Base-by-base conservation (phyloP, 2,113 vertebrate species). In the Rafetus swinhoei region DNA sequence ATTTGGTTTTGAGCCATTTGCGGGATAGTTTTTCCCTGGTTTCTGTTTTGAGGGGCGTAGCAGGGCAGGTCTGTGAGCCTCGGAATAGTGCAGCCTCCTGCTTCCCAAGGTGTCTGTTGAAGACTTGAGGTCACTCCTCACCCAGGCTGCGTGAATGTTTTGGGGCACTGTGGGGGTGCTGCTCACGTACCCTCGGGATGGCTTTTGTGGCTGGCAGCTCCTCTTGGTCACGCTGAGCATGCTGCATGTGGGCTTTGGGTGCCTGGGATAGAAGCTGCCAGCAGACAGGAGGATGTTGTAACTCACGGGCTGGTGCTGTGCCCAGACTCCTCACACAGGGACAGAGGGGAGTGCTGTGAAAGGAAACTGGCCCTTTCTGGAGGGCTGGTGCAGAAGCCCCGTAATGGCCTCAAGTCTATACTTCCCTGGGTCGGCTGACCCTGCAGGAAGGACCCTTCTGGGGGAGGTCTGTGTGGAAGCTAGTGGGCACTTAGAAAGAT, bases 401-500 rank as follows among this genome's bases (percentile, higher is more conserved):
- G 9, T 25, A 45, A 76, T 45, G 39, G 39, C 74, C 35, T 77
- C 24, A 7, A 77, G 74, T 14, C 39, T 50, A 2, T 45, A 50
- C 39, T 27, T 77, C 7, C 13, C 74, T 27, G 74, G 22, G 39
- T 39, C 14, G 15, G 39, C 9, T 25, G 22, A 50, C 74, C 6
- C 6, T 25, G 74, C 65, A 35, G 65, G 32, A 9, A 77, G 39
- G 74, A 69, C 32, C 74, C 39, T 50, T 10, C 74, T 50, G 11
- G 39, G 74, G 74, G 22, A 76, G 24, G 24, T 25, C 72, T 9
- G 3, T 3, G 1, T 19, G 65, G 32, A 21, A 72, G 4, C n/a
- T 72, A 13, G 39, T 2, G 3, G 0, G 2, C 45, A 45, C 45
- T 45, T 45, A 50, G 32, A 7, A 32, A 2, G 22, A 29, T 0